Conservation (phyloP, 2,888 invertebrate species). For the Chrysolina haemoptera region DNA sequence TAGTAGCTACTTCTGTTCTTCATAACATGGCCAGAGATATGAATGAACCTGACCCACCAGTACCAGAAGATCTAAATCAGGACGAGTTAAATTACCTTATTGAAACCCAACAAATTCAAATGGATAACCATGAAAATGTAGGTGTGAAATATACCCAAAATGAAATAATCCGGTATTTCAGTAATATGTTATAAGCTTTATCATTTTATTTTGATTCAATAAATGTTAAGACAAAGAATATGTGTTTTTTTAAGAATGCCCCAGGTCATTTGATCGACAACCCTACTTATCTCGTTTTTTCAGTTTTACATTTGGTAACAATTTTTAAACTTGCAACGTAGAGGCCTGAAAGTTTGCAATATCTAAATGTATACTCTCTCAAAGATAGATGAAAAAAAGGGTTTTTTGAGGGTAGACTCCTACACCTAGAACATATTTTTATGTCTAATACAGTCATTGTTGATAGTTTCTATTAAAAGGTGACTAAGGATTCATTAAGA, state of each 20-base stretch:
- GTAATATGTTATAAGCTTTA: background rate
- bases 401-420: too few relatives aligned
- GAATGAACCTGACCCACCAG: constrained; percentile 26
- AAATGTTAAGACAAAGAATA: background rate
- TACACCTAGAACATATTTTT: too few relatives aligned
- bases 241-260: background rate
- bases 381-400: too few relatives aligned
- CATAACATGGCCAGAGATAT: constrained; percentile 29
- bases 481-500: too few relatives aligned
- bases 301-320: background rate
- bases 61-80: constrained; percentile 29
- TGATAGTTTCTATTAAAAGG: too few relatives aligned
- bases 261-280: background rate
- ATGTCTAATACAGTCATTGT: too few relatives aligned
- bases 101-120: constrained; percentile 3
- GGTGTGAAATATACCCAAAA: constrained; percentile 2
- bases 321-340: background rate
- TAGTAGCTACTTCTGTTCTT: constrained; percentile 34
- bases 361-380: too few relatives aligned
- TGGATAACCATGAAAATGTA: constrained; percentile 1
- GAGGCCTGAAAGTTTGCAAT: too few relatives aligned
- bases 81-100: constrained; percentile 28
- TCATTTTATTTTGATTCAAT: too few relatives aligned
- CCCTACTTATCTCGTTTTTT: background rate
- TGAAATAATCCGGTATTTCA: constrained; percentile 16